Evolutionary conservation across 2,797 vertebrate species (phyloP).

Genomic region (Rhincodon typus): DNA sequence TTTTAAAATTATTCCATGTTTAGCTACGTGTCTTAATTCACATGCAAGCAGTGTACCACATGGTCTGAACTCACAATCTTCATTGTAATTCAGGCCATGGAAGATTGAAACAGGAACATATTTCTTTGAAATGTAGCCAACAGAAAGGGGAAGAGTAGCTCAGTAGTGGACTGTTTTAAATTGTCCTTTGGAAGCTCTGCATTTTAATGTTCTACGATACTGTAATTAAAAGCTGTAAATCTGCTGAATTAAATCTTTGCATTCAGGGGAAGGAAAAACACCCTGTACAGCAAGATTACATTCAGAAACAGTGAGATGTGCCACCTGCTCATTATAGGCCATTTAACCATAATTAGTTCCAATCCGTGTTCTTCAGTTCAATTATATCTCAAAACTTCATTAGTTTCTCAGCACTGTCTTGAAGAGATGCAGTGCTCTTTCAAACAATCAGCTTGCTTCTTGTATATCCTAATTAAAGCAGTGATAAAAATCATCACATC

Average conservation of each 20-base stretch:
- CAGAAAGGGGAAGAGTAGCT: neutral
- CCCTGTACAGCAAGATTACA: neutral
- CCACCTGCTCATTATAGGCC: conserved; percentile 30
- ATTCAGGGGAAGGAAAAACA: conserved; percentile 17
- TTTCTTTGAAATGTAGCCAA: conserved; percentile 16
- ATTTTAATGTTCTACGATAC: conserved; percentile 7
- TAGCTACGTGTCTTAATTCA: neutral
- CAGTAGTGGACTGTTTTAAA: neutral
- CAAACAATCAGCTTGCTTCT: conserved; percentile 21
- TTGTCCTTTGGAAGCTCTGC: neutral
- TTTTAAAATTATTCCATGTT: neutral
- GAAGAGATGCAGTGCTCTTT: neutral
- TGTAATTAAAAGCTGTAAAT: conserved; percentile 35
- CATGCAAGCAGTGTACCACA: neutral
- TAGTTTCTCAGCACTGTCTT: conserved; percentile 27
- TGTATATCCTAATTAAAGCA: conserved; percentile 3
- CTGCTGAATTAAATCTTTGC: conserved; percentile 28
- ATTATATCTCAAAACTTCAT: conserved; percentile 23
- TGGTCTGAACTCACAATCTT: neutral
- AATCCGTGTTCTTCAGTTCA: conserved; percentile 9
- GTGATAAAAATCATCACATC: neutral
- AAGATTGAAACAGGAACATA: neutral
- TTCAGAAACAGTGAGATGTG: neutral
- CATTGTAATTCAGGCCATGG: neutral
- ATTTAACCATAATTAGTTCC: conserved; percentile 24